phyloP scores from a whole-genome alignment of 2,797 vertebrate genomes.

The Epinephelus coioides region DNA sequence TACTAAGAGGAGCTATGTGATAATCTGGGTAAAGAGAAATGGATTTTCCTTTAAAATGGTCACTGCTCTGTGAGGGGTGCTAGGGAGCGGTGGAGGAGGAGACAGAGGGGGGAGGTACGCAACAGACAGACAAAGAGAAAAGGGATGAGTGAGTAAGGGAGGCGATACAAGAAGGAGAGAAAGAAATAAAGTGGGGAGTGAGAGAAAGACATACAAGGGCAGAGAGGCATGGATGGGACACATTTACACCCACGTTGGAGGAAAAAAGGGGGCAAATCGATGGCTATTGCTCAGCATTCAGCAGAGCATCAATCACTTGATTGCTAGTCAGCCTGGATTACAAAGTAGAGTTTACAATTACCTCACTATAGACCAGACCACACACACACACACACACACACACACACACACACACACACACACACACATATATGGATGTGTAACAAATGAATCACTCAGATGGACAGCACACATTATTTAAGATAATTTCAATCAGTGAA shows the following conservation, averaged over 20 bases:
- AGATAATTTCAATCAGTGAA: constrained; percentile 1
- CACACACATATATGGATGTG: neutral
- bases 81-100: neutral
- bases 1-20: constrained; percentile 67
- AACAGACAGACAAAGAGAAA: constrained; percentile 18
- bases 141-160: neutral
- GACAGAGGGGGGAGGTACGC: neutral
- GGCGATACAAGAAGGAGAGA: neutral
- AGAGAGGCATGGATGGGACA: constrained; percentile 7
- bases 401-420: constrained; percentile 8
- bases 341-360: constrained; percentile 56
- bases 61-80: constrained; percentile 20
- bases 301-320: constrained; percentile 66
- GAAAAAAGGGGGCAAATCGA: constrained; percentile 37
- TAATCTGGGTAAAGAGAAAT: constrained; percentile 76
- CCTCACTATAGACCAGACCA: constrained; percentile 33
- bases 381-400: constrained; percentile 6
- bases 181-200: neutral
- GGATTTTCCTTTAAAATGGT: constrained; percentile 69
- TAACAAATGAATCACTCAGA: neutral
- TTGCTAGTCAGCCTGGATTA: constrained; percentile 62
- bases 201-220: constrained; percentile 22
- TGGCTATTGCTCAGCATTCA: constrained; percentile 59
- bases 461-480: neutral
- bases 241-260: constrained; percentile 24